phyloP scores from a whole-genome alignment of 1,140 invertebrate species.

The Tetramorium parvispinum region DNA sequence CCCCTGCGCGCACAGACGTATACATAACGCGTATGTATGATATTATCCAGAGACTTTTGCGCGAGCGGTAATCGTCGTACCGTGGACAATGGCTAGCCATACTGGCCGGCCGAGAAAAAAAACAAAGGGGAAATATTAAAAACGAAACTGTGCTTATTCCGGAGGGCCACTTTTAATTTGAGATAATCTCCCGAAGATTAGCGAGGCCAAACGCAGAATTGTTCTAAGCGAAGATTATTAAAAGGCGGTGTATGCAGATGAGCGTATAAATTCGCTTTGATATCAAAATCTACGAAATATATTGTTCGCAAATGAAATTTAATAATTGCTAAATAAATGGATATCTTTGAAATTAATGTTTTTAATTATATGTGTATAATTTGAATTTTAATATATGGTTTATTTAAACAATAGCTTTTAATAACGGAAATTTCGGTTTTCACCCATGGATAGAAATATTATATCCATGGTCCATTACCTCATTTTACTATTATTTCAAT shows the following conservation, averaged over 20 bases:
- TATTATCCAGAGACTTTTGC: conserved; percentile 38
- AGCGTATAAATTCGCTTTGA: conserved; percentile 16
- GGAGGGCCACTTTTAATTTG: conserved; percentile 41
- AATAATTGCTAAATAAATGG: not conserved
- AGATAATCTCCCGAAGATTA: conserved; percentile 32
- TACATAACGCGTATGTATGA: conserved; percentile 4
- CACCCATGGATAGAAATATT: not conserved
- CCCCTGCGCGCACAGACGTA: conserved; percentile 7
- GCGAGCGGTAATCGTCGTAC: conserved; percentile 27
- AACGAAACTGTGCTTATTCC: conserved; percentile 18
- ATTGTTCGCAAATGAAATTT: conserved; percentile 9
- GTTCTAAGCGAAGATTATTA: not conserved
- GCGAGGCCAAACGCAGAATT: not conserved
- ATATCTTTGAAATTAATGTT: not conserved
- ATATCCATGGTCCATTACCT: not conserved
- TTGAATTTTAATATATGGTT: not conserved
- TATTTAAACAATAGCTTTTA: not conserved
- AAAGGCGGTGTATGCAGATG: not conserved
- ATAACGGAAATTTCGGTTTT: not conserved
- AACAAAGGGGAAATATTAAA: not conserved
- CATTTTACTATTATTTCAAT: not conserved
- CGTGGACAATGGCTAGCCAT: conserved; percentile 8
- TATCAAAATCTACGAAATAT: conserved; percentile 14
- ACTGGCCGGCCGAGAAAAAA: not conserved
- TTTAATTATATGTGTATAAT: not conserved